Evolutionary conservation across 2,888 invertebrate species (phyloP).

Genomic region (Arrhopalites spinosus): DNA sequence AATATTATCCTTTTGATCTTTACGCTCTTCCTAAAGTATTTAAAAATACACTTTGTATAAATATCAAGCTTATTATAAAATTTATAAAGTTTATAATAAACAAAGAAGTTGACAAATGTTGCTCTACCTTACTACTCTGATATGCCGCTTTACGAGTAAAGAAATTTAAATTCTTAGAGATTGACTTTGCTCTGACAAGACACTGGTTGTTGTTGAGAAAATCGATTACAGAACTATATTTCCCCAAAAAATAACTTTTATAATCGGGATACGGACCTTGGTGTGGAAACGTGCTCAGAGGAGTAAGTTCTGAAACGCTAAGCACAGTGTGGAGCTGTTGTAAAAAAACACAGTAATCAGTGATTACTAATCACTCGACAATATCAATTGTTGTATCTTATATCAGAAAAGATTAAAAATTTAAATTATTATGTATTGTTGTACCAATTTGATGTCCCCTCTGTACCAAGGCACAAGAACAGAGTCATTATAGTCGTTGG

Average conservation of each 20-base stretch:
- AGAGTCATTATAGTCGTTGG: constrained; percentile 69
- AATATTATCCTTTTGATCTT: constrained; percentile 64
- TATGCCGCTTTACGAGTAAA: constrained; percentile 58
- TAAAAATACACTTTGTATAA: too few species aligned
- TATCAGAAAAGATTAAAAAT: too few species aligned
- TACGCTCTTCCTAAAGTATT: constrained; percentile 22
- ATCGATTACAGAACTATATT: constrained; percentile 67
- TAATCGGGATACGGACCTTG: constrained; percentile 66
- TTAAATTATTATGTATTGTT: constrained; percentile 5
- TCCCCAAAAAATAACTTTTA: constrained; percentile 74
- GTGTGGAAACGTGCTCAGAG: constrained; percentile 73
- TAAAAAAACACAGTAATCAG: not conserved
- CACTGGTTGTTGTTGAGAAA: constrained; percentile 73
- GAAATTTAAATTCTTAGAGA: constrained; percentile 67
- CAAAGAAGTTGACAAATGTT: too few species aligned
- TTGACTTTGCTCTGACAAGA: constrained; percentile 77
- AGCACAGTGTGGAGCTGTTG: constrained; percentile 70
- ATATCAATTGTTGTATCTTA: too few species aligned
- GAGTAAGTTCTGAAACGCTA: constrained; percentile 70
- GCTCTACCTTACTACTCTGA: not conserved
- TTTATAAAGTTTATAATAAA: too few species aligned
- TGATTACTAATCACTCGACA: too few species aligned
- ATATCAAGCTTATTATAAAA: too few species aligned
- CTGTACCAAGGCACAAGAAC: constrained; percentile 89
- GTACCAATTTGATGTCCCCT: constrained; percentile 50